phyloP scores from a whole-genome alignment of 1,140 invertebrate genomes.

The Meloidogyne exigua region DNA sequence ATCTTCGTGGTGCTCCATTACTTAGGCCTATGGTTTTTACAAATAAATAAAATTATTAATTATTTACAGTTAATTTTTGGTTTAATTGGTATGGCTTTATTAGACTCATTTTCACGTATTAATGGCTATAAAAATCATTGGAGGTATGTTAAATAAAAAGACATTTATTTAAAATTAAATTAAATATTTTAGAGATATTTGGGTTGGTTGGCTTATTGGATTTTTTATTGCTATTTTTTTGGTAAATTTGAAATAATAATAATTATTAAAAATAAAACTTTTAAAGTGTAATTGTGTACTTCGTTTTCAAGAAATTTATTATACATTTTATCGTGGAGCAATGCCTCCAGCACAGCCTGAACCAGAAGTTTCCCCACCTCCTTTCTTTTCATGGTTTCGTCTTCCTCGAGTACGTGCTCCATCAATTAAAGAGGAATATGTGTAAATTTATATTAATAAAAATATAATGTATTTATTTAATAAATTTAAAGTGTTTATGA shows the following conservation, averaged over 20 bases:
- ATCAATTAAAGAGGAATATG: slow-evolving; percentile 63
- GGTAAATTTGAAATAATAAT: slow-evolving; percentile 32
- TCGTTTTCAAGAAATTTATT: slow-evolving; percentile 64
- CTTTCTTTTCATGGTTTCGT: slow-evolving; percentile 63
- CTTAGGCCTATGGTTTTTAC: slow-evolving; percentile 48
- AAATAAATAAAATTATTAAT: not conserved
- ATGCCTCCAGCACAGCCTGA: slow-evolving; percentile 21
- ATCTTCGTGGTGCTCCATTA: slow-evolving; percentile 60
- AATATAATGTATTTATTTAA: slow-evolving; percentile 22
- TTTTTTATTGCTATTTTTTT: slow-evolving; percentile 58
- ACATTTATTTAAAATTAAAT: not conserved
- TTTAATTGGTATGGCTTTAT: slow-evolving; percentile 59
- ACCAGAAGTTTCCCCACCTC: slow-evolving; percentile 53
- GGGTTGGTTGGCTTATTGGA: slow-evolving; percentile 63
- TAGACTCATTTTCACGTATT: slow-evolving; percentile 62
- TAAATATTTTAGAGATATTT: slow-evolving; percentile 57
- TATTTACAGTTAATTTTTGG: slow-evolving; percentile 55
- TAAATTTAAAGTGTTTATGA: slow-evolving; percentile 63
- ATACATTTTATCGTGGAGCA: slow-evolving; percentile 47
- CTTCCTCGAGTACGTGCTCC: slow-evolving; percentile 62
- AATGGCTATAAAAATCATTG: slow-evolving; percentile 64
- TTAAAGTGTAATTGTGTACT: slow-evolving; percentile 60
- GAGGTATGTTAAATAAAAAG: slow-evolving; percentile 24
- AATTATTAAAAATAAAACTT: slow-evolving; percentile 1
- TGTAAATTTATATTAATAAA: slow-evolving; percentile 52